Evolutionary conservation across 1,140 invertebrate species (phyloP).

Genomic region (Lysiphlebus fabarum): DNA sequence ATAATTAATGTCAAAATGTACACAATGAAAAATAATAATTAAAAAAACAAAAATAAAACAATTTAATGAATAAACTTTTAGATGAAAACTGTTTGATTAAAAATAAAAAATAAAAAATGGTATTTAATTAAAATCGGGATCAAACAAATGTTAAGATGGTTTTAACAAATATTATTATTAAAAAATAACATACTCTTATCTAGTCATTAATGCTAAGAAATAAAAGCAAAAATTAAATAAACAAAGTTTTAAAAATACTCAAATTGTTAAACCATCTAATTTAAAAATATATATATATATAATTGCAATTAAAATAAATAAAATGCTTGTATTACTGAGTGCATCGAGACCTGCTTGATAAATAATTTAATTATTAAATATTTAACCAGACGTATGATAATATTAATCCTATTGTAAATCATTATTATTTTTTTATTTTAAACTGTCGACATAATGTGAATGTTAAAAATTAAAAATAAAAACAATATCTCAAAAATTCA

Average conservation of each 20-base stretch:
- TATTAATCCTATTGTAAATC: conserved; percentile 8
- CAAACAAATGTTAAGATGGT: conserved; percentile 48
- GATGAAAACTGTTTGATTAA: conserved; percentile 35
- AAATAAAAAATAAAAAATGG: conserved; percentile 26
- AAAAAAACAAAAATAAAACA: conserved; percentile 10
- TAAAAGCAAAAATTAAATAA: conserved; percentile 32
- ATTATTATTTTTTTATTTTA: conserved; percentile 2
- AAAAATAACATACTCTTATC: conserved; percentile 36
- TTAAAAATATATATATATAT: conserved; percentile 30
- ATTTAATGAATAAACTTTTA: conserved; percentile 25
- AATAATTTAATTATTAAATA: neutral
- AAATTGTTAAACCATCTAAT: conserved; percentile 36
- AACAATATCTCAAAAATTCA: neutral
- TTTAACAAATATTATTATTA: conserved; percentile 20
- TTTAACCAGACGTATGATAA: neutral
- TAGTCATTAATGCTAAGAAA: conserved; percentile 51
- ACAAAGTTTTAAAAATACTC: conserved; percentile 26
- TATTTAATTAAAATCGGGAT: conserved; percentile 43
- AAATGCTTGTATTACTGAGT: conserved; percentile 13
- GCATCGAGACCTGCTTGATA: conserved; percentile 21
- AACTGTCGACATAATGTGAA: too few relatives aligned
- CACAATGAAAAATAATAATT: conserved; percentile 22
- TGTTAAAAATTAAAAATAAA: neutral
- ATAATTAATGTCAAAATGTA: conserved; percentile 24
- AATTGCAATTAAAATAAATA: conserved; percentile 11